phyloP scores from a whole-genome alignment of 1,140 invertebrate species.

The Magallana ariakensis region DNA sequence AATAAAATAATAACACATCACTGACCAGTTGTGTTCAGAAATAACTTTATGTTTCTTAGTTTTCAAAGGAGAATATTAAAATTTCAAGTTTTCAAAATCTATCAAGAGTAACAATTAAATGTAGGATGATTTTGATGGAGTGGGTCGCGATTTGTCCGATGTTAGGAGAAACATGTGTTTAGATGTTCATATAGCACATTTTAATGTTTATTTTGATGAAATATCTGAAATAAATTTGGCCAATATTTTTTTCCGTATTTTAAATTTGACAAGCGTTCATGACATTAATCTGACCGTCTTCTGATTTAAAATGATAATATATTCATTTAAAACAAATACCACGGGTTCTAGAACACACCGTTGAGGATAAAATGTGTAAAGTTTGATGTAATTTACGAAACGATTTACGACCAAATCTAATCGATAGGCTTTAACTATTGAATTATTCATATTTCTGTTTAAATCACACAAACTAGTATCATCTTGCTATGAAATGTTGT shows the following conservation, averaged over 20 bases:
- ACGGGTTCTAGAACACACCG: not conserved
- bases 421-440: not conserved
- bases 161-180: not conserved
- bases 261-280: conserved; percentile 23
- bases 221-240: conserved; percentile 17
- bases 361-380: conserved; percentile 15
- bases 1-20: too few relatives aligned
- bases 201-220: conserved; percentile 29
- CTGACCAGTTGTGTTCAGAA: too few relatives aligned
- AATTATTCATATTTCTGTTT: conserved; percentile 21
- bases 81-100: not conserved
- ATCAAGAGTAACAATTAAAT: not conserved
- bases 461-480: not conserved
- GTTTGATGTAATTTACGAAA: conserved; percentile 14
- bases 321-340: conserved; percentile 28
- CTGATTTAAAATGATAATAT: conserved; percentile 38
- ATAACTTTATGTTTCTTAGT: too few relatives aligned
- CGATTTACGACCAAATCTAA: conserved; percentile 12
- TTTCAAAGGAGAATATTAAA: not conserved
- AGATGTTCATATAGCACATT: not conserved
- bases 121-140: not conserved
- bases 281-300: not conserved
- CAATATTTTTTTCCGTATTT: not conserved
- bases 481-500: not conserved
- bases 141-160: not conserved